A percentile compares a stretch with the other conserved stretches of the same genome.
Conservation (phyloP, 1,140 invertebrate species). For the Pteromalus puparum region DNA sequence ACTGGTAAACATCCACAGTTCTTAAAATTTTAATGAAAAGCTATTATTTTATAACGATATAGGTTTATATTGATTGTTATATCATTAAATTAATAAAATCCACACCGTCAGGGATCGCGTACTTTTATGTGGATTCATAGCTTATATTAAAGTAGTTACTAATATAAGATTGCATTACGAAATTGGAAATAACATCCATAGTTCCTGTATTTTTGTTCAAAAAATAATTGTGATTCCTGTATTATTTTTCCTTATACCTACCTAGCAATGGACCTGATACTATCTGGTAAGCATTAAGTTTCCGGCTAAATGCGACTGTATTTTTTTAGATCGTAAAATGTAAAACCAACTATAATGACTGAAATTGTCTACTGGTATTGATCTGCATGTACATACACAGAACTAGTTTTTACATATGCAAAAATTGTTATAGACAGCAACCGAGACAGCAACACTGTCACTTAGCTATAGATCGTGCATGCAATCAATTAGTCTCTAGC, state of each 20-base stretch:
- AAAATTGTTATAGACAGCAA: background rate
- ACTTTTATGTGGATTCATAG: too few relatives aligned
- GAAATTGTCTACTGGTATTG: background rate
- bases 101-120: too few relatives aligned
- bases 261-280: conserved; percentile 70
- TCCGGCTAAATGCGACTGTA: background rate
- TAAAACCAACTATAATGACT: background rate
- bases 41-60: too few relatives aligned
- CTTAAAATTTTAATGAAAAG: too few relatives aligned
- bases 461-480: background rate
- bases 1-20: too few relatives aligned
- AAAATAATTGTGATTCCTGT: conserved; percentile 63
- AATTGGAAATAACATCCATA: conserved; percentile 20
- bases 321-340: background rate
- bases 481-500: background rate
- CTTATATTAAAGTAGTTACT: too few relatives aligned
- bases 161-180: conserved; percentile 20
- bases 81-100: too few relatives aligned
- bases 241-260: conserved; percentile 67
- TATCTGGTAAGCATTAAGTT: conserved; percentile 68
- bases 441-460: background rate
- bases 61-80: too few relatives aligned
- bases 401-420: background rate
- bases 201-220: conserved; percentile 41
- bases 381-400: background rate